Base-by-base conservation (phyloP, 2,888 invertebrate species). In the Lasioglossum marginatum region DNA sequence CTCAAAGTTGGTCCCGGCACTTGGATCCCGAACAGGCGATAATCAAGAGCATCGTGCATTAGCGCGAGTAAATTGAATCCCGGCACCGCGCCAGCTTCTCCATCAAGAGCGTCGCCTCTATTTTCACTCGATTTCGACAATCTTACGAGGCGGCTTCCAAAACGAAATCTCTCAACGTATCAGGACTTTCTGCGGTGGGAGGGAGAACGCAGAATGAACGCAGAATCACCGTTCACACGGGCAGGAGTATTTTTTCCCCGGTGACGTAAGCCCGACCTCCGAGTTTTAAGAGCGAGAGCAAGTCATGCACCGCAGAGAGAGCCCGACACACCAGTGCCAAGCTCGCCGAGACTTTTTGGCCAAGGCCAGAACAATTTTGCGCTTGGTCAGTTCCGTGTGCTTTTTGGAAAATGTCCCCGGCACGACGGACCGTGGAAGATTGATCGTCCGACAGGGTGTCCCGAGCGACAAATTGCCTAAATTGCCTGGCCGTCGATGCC, bases 71-170 rank as follows among this genome's bases (percentile, higher is more conserved):
- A 88, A 85, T 81, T 75, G 70, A 82, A 86, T 37, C 57, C 45
- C 82, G 90, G 81, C 87, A 72, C 23, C 4, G 10, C 48, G 85
- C 90, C 87, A 90, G 68, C 40, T 63, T 75, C 52, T n/a, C 37
- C 68, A 43, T 37, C 70, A 60, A 40, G 70, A 82, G 81, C 78
- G 57, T 81, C 40, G 71, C 72, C 72, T 87, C 87, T 90, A 90
- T 90, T 90, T 90, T 87, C 83, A 81, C 60, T 40, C 77, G 37
- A 70, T 82, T 84, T 70, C 79, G 77, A 83, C 83, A 77, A 85
- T 87, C 84, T 27, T 10, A 40, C 37, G 31, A 31, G 43, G 16
- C 71, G 14, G 27, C 31, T 34, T 31, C 66, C 40, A 6, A 57
- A 57, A 43, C 23, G 60, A 76, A n/a, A 85, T 77, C 60, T 23